Conservation (phyloP, 1,140 invertebrate species). For the Antheraea pernyi region DNA sequence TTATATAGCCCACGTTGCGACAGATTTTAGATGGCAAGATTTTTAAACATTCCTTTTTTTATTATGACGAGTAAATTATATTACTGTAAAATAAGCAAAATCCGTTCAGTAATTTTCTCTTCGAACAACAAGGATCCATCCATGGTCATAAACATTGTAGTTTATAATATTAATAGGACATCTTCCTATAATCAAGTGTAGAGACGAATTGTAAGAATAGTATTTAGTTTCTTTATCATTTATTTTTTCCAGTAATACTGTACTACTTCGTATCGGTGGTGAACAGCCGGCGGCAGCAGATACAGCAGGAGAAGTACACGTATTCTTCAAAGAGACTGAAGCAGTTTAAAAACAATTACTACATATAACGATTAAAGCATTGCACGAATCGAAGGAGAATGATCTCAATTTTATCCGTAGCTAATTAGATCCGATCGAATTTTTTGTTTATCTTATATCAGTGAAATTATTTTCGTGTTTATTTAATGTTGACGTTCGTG, state of each 20-base stretch:
- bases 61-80: no score
- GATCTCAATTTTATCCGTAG: constrained; percentile 5
- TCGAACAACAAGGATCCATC: no score
- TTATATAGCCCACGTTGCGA: no score
- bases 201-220: background rate
- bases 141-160: no score
- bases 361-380: constrained; percentile 1
- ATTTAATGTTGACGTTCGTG: no score
- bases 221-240: background rate
- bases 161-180: no score
- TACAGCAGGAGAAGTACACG: constrained; percentile 28
- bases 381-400: background rate
- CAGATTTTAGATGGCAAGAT: no score
- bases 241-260: constrained; percentile 43
- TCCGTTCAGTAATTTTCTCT: no score
- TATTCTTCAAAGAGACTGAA: constrained; percentile 8
- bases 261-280: constrained; percentile 50
- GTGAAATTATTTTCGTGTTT: background rate
- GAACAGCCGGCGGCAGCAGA: constrained; percentile 43
- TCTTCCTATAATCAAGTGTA: no score
- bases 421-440: background rate
- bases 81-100: no score
- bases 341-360: constrained; percentile 20
- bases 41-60: no score
- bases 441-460: background rate